Conservation (phyloP, 2,888 invertebrate genomes). For the Apantesis nais region DNA sequence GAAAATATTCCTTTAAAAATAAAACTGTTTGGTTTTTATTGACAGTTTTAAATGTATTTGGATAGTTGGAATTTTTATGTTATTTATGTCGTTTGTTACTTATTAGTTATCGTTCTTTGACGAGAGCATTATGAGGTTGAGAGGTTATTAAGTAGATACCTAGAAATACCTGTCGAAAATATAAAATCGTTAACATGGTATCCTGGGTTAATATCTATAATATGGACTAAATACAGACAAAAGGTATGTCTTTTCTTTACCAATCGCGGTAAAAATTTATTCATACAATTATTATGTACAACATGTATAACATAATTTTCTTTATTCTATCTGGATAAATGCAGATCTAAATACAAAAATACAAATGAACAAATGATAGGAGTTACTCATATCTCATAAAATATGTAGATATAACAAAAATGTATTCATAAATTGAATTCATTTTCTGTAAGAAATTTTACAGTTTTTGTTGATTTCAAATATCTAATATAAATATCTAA, state of each 20-base stretch:
- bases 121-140: not conserved
- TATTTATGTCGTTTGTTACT: conserved; percentile 23
- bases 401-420: not conserved
- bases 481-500: not conserved
- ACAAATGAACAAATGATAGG: not conserved
- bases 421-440: not conserved
- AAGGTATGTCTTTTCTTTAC: not conserved
- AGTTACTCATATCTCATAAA: not conserved
- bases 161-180: not conserved
- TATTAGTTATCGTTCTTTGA: not conserved
- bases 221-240: not conserved
- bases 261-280: not conserved
- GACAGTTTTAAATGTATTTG: conserved; percentile 14
- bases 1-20: not conserved
- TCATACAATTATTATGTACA: not conserved
- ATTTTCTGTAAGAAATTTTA: not conserved
- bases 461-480: not conserved
- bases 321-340: not conserved
- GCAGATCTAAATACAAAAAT: not conserved
- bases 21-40: conserved; percentile 5
- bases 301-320: not conserved
- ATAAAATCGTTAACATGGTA: not conserved
- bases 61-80: conserved; percentile 19
- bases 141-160: not conserved
- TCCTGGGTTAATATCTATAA: not conserved